phyloP scores from a whole-genome alignment of 2,888 invertebrate genomes.

The Chrysina gloriosa region DNA sequence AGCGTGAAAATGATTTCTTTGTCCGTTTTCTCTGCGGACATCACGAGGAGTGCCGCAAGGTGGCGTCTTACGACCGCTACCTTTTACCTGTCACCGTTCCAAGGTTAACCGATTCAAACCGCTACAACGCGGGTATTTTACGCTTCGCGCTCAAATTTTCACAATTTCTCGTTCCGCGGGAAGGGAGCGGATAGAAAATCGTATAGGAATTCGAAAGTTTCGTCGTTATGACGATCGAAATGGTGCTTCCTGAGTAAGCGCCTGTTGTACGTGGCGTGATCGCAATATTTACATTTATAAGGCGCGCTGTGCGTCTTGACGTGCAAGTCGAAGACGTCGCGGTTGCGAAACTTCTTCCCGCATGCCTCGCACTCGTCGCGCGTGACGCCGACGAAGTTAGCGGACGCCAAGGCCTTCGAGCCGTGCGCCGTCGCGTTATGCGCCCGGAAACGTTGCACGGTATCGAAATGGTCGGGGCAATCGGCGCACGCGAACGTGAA shows the following conservation, averaged over 20 bases:
- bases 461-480: neutral
- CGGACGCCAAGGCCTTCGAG: neutral
- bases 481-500: neutral
- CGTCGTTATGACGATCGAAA: neutral
- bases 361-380: neutral
- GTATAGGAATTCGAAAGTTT: neutral
- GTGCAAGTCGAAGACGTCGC: neutral
- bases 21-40: too few relatives aligned
- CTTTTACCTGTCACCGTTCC: neutral
- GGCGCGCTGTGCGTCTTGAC: neutral
- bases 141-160: too few relatives aligned
- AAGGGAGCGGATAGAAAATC: neutral
- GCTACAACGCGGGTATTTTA: too few relatives aligned
- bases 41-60: neutral
- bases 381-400: neutral
- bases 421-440: neutral
- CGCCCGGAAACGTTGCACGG: neutral
- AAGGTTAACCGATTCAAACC: neutral
- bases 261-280: neutral
- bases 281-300: constrained; percentile 1
- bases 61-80: neutral
- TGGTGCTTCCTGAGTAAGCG: neutral
- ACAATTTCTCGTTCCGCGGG: too few relatives aligned
- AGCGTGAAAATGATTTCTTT: too few relatives aligned
- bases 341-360: neutral